Evolutionary conservation across 1,140 invertebrate species (phyloP).

Genomic region (Frieseomelitta varia): DNA sequence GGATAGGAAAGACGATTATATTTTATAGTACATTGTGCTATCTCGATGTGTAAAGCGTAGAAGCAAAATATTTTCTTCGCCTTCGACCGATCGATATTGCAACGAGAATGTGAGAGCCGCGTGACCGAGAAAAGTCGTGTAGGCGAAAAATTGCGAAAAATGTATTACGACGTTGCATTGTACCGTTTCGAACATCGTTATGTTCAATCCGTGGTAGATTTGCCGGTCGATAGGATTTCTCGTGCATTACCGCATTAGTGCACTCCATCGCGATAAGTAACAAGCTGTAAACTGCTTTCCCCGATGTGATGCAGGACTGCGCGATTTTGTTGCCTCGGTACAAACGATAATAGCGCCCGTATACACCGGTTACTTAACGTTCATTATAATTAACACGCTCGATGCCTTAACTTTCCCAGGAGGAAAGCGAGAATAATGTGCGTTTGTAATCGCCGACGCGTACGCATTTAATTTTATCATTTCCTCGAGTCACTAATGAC

Average conservation of each 20-base stretch:
- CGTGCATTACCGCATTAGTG: conserved; percentile 61
- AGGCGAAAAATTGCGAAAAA: conserved; percentile 42
- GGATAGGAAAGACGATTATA: too few relatives aligned
- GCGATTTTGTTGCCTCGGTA: conserved; percentile 63
- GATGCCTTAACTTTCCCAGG: conserved; percentile 81
- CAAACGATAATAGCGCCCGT: conserved; percentile 60
- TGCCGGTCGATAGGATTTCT: conserved; percentile 65
- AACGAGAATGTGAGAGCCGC: too few relatives aligned
- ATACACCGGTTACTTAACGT: conserved; percentile 78
- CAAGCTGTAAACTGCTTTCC: conserved; percentile 67
- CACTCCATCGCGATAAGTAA: conserved; percentile 66
- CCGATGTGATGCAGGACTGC: conserved; percentile 57
- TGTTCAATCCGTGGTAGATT: conserved; percentile 59
- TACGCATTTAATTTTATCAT: conserved; percentile 70
- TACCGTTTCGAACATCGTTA: conserved; percentile 51
- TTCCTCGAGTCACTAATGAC: conserved; percentile 59
- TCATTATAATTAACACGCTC: conserved; percentile 80
- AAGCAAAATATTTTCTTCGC: not conserved
- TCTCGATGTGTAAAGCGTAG: not conserved
- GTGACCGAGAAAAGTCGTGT: not conserved
- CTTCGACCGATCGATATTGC: not conserved
- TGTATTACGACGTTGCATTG: conserved; percentile 52
- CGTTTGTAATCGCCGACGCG: conserved; percentile 75
- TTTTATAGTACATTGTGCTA: not conserved
- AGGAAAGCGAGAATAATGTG: conserved; percentile 80